Evolutionary conservation across 2,888 invertebrate species (phyloP), one percentile per base, ranked within the genome.

Genomic region (Thera britannica): DNA sequence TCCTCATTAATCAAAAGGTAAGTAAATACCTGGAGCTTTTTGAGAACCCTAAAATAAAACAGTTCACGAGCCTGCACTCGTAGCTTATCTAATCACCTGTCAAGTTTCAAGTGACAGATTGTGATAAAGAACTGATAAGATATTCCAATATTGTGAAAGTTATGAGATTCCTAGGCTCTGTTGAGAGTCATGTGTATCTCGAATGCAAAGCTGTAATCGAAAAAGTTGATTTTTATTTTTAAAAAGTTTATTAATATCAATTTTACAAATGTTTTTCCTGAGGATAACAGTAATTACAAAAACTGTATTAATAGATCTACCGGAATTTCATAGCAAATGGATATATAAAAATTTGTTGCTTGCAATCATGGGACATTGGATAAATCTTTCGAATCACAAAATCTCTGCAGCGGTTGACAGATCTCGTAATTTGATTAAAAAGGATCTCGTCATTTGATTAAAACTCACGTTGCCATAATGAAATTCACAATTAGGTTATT

Each of bases 61-160:
- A 58, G 52, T 64, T 55, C 34, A 55, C 36, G 36, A 48, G 48
- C 62, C 49, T 62, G 1, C 4, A 41, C 41, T 41, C 7, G 48
- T 62, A 7, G 12, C 54, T 49, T 65, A 68, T 68, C 64, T 65
- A 49, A 64, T 68, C 64, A 61, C 49, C 56, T 58, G 64, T 44
- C 64, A 68, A 62, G 58, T 61, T 54, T 57, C 9, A 57, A 36
- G 63, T 52, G 7, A 34, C n/a, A 51, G 23, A 6, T 23, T 52
- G 51, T 52, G 52, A 52, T 34, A 52, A 52, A 49, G 2, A 34
- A 9, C 8, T 64, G 64, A 68, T 61, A 68, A 54, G 54, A 35
- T 44, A 51, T 36, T 59, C 49, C 55, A 55, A 68, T 64, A 57
- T 59, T 67, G 41, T 49, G 46, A 54, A 65, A 65, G 61, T n/a